Evolutionary conservation across 1,140 invertebrate species (phyloP).

Genomic region (Drosophila tropicalis): DNA sequence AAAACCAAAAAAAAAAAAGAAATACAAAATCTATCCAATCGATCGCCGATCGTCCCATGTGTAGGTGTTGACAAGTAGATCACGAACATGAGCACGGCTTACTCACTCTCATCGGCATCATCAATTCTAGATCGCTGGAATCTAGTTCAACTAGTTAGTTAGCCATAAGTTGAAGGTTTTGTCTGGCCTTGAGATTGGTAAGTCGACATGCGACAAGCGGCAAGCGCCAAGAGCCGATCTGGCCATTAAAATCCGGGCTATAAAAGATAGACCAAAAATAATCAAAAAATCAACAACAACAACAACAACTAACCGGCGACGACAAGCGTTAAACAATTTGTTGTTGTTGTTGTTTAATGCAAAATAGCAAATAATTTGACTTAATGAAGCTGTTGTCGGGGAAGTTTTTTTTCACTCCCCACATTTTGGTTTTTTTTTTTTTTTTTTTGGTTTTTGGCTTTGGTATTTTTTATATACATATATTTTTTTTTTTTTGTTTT

Average conservation of each 20-base stretch:
- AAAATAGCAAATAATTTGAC: conserved; percentile 56
- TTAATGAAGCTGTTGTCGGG: conserved; percentile 54
- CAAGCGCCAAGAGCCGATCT: not conserved
- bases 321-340: conserved; percentile 14
- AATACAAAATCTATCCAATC: conserved; percentile 34
- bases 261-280: conserved; percentile 65
- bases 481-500: not conserved
- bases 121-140: conserved; percentile 29
- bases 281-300: not conserved
- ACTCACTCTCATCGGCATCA: conserved; percentile 35
- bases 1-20: not conserved
- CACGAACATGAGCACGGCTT: conserved; percentile 55
- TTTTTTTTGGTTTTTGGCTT: not conserved
- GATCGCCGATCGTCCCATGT: conserved; percentile 13
- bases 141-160: conserved; percentile 79
- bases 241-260: conserved; percentile 46
- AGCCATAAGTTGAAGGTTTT: conserved; percentile 55
- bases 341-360: conserved; percentile 36
- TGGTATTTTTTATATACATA: not conserved
- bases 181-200: conserved; percentile 36
- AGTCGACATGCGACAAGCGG: not conserved
- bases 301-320: not conserved
- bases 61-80: conserved; percentile 78
- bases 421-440: not conserved
- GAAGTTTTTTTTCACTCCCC: conserved; percentile 3